These are phyloP conservation scores for Trilocha varians DNA, from an alignment of 2,888 invertebrate genomes.

Conservation along the genomic window DNA sequence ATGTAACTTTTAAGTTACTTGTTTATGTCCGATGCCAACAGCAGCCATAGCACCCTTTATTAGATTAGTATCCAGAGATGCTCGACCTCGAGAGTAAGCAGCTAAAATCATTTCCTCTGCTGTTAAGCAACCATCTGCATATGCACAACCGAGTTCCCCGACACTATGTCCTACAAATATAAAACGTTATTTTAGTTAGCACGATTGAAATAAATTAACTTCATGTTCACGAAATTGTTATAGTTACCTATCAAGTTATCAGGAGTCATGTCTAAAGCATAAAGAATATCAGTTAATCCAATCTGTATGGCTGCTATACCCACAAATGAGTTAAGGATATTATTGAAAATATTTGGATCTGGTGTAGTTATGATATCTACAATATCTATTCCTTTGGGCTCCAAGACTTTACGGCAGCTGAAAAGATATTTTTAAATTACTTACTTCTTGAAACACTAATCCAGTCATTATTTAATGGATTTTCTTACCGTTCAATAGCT, in stretches of 20 bases:
- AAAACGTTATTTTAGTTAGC: too few species aligned
- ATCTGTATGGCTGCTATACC: slow-evolving; percentile 83
- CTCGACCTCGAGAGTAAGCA: slow-evolving; percentile 85
- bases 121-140: slow-evolving; percentile 92
- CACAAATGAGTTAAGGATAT: slow-evolving; percentile 81
- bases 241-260: slow-evolving; percentile 82
- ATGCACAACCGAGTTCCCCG: slow-evolving; percentile 95
- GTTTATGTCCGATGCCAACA: slow-evolving; percentile 77
- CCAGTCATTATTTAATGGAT: neutral
- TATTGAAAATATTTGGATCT: slow-evolving; percentile 67
- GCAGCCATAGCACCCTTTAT: slow-evolving; percentile 91
- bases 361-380: slow-evolving; percentile 76
- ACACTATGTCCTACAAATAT: slow-evolving; percentile 85
- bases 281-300: slow-evolving; percentile 53
- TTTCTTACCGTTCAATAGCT: slow-evolving; percentile 55
- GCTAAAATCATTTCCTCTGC: slow-evolving; percentile 87
- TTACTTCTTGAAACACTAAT: neutral
- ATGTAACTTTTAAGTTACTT: slow-evolving; percentile 31
- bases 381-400: slow-evolving; percentile 77
- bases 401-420: slow-evolving; percentile 70
- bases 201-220: too few species aligned
- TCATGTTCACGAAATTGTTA: neutral
- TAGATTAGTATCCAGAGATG: slow-evolving; percentile 79
- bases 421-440: slow-evolving; percentile 8
- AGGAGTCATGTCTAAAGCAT: slow-evolving; percentile 73